These are phyloP conservation scores for Drosophila lacicola DNA, from an alignment of 2,888 invertebrate genomes.

Conservation along the genomic window DNA sequence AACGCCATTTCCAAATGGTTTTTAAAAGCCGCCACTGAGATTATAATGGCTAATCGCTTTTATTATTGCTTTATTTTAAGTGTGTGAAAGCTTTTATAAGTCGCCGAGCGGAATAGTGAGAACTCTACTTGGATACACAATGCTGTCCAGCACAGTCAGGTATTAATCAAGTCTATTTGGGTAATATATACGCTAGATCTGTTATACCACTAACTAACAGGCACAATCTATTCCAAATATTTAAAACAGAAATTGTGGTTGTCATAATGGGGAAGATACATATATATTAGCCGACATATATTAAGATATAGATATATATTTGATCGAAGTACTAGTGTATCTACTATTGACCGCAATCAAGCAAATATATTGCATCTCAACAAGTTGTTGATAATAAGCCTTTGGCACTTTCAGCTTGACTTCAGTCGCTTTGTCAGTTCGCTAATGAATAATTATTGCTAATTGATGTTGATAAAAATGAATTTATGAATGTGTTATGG, in stretches of 20 bases:
- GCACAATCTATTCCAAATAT: no score
- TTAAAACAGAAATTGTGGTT: no score
- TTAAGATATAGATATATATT: no score
- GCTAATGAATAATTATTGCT: slow-evolving; percentile 80
- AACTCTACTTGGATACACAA: slow-evolving; percentile 7
- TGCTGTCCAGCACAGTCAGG: background rate
- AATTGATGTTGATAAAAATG: slow-evolving; percentile 79
- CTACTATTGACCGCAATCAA: slow-evolving; percentile 10
- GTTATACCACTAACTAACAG: no score
- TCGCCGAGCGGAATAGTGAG: slow-evolving; percentile 12
- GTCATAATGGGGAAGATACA: no score
- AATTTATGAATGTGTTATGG: slow-evolving; percentile 71
- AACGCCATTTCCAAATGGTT: slow-evolving; percentile 55
- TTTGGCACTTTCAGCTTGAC: slow-evolving; percentile 30
- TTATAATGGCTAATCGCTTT: slow-evolving; percentile 49
- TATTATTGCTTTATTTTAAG: slow-evolving; percentile 43
- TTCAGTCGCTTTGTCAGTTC: slow-evolving; percentile 10
- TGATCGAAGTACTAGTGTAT: background rate
- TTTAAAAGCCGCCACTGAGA: slow-evolving; percentile 60
- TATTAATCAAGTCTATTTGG: no score
- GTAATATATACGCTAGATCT: no score
- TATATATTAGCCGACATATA: no score
- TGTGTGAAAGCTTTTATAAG: slow-evolving; percentile 77
- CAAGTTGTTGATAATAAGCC: slow-evolving; percentile 32
- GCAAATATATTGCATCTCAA: slow-evolving; percentile 20